A percentile compares a stretch with the other conserved stretches of the same genome.
These are phyloP conservation scores for Phyto melanocephala DNA, from an alignment of 2,888 invertebrate genomes.

Conservation along the genomic window DNA sequence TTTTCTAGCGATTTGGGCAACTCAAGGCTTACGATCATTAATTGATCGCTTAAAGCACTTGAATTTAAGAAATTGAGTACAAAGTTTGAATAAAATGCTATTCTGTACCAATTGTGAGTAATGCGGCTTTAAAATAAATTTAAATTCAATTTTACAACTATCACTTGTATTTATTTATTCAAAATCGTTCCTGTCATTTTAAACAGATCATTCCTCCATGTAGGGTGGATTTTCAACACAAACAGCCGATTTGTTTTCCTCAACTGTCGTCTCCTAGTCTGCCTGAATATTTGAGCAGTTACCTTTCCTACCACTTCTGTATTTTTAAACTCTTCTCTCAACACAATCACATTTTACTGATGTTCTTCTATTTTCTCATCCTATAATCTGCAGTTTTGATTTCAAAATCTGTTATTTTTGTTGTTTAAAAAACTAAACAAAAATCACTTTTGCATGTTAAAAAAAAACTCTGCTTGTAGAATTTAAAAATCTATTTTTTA, in stretches of 20 bases:
- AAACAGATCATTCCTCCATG: too few species aligned
- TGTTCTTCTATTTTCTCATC: background rate
- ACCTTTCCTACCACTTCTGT: background rate
- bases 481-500: conserved; percentile 43
- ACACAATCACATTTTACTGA: background rate
- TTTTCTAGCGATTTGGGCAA: too few species aligned
- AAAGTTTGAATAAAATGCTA: too few species aligned
- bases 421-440: background rate
- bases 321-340: background rate
- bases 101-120: too few species aligned
- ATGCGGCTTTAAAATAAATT: too few species aligned
- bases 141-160: too few species aligned
- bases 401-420: conserved; percentile 5
- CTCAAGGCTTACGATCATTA: too few species aligned
- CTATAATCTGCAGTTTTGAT: background rate
- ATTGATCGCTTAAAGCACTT: too few species aligned
- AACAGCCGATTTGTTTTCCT: background rate
- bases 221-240: background rate
- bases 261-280: conserved; percentile 47
- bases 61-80: too few species aligned
- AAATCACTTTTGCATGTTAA: conserved; percentile 43
- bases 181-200: too few species aligned
- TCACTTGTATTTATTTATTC: too few species aligned
- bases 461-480: conserved; percentile 24
- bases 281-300: background rate